Base-by-base conservation (phyloP, 2,797 vertebrate genomes). In the Enteromius argenteus region DNA sequence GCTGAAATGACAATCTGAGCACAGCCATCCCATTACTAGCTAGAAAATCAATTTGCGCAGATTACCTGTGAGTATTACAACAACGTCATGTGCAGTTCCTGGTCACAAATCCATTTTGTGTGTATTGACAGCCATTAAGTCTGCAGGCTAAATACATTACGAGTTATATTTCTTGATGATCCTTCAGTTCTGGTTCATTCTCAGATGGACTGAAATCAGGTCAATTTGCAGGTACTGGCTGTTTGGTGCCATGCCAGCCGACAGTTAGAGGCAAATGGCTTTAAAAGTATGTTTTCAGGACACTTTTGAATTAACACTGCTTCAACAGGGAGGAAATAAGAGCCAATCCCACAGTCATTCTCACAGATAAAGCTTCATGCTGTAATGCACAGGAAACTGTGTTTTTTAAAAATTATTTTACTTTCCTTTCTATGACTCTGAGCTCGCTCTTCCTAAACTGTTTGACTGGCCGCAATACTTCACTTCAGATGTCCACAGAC, bases 21-120 rank as follows among this genome's bases (percentile, higher is more conserved):
- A 4, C 42, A 49, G 14, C 58, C 39, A 72, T 81, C 7, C 80
- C 80, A 62, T 73, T 62, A 73, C 35, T 3, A 64, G 44, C 56
- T 32, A 64, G 58, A 66, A 82, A 82, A 82, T 82, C 80, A 82
- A 82, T 82, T 82, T 74, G 42, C 51, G 30, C 44, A 74, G 56
- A 82, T 74, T 64, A 82, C 71, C 80, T 74, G 60, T 5, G 58
- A 74, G 58, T 51, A 82, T 82, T 49, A 46, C 79, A 62, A 82
- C 80, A 81, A 64, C 3, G 69, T 13, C 56, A 64, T 37, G 5
- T 60, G 42, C 69, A 51, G 42, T 27, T 64, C 3, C 6, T 27
- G 21, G 56, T 51, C 27, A 2, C 39, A 82, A 74, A 74, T 82
- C 80, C 58, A 51, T 60, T 82, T 37, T 51, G 42, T n/a, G 30